These are phyloP conservation scores for Dynastes tityus DNA, from an alignment of 2,888 invertebrate species.

Conservation along the genomic window DNA sequence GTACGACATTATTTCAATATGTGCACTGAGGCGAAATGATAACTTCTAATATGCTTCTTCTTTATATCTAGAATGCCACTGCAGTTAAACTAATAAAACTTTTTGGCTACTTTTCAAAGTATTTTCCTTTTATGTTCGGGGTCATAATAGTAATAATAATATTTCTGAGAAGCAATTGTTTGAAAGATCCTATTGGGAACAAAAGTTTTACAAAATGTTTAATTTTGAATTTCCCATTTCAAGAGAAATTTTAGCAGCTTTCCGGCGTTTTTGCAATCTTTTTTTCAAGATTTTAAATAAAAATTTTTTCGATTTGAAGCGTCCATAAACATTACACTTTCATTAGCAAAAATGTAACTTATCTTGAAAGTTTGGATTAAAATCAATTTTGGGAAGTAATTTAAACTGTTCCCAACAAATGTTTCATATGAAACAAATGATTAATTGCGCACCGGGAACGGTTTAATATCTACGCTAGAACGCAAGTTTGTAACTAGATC, in stretches of 20 bases:
- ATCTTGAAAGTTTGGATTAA: constrained; percentile 17
- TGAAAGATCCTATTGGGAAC: constrained; percentile 4
- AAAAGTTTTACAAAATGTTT: no score
- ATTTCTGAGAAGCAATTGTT: constrained; percentile 22
- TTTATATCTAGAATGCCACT: neutral
- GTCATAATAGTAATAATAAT: constrained; percentile 22
- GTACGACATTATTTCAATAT: neutral
- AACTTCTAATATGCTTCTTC: constrained; percentile 7
- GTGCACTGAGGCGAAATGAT: neutral
- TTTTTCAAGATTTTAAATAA: no score
- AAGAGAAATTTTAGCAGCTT: no score
- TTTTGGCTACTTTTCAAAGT: constrained; percentile 21
- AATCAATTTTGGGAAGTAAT: neutral
- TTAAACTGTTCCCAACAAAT: constrained; percentile 27
- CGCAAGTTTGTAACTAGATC: no score
- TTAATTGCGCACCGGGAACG: constrained; percentile 12
- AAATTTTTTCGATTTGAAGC: no score
- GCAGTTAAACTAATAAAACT: constrained; percentile 25
- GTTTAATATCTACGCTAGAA: neutral
- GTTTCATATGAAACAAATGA: constrained; percentile 33
- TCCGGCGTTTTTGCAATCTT: no score
- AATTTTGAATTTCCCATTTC: constrained; percentile 29
- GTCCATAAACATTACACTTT: neutral
- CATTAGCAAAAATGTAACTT: neutral
- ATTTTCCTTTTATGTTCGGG: neutral